Evolutionary conservation across 2,888 invertebrate genomes (phyloP), one percentile per base, ranked within the genome.

Genomic region (Nemurella pictetii): DNA sequence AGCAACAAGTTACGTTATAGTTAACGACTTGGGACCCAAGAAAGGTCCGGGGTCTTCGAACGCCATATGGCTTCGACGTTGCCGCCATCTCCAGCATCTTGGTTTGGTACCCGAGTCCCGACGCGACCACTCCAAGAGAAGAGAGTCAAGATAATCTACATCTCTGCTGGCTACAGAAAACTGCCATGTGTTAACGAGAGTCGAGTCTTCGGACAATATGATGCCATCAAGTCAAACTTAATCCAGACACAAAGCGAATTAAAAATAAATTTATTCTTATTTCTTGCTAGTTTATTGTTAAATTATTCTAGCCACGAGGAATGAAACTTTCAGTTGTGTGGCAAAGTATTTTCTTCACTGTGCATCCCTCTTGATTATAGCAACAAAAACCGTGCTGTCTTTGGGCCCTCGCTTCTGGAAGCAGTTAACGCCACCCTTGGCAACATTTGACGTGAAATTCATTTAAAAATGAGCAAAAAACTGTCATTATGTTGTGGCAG

Each of bases 1-100:
- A 12, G 78, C 28, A 78, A 78, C 30, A 78, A 78, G 78, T 78
- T 78, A 78, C 78, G 78, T 29, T 28, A 28, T 75, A 27, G 78
- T 78, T 78, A 78, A 30, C 78, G 78, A 78, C 83, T 25, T 9
- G 15, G 72, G 72, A 25, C 83, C 72, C 36, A 25, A 25, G 83
- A 73, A 32, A 30, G 78, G 29, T 55, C 28, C 72, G 55, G n/a
- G 73, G 55, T 72, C 83, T 9, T 55, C 78, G 78, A n/a, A 7
- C 78, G 78, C 78, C 78, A 78, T 78, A 12, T 78, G 78, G 78
- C 30, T 7, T 30, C 28, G 5, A 27, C 78, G 78, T 30, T 78
- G 78, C 30, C 30, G 30, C 30, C 30, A 75, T 7, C 28, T 78
- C 2, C 78, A 78, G 30, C 78, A 25, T 78, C 78, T 78, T 78